These are phyloP conservation scores for Stegophylla sp. DNA, from an alignment of 2,888 invertebrate species.

Conservation along the genomic window DNA sequence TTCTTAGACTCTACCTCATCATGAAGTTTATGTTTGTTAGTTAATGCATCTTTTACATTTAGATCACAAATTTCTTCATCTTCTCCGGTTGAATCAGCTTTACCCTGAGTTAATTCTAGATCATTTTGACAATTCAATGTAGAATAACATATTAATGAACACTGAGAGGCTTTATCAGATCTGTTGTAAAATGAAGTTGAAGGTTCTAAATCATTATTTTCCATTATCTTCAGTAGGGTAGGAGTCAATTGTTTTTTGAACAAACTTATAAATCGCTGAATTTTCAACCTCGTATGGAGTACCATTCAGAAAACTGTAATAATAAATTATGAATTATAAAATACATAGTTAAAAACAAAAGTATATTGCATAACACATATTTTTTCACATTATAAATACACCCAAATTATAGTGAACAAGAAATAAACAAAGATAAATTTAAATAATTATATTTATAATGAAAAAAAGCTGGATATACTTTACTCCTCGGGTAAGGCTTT, in stretches of 20 bases:
- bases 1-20: not conserved
- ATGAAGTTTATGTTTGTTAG: slow-evolving; percentile 15
- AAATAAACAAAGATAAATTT: not conserved
- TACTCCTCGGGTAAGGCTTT: too few relatives aligned
- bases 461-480: too few relatives aligned
- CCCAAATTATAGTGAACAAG: too few relatives aligned
- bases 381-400: too few relatives aligned
- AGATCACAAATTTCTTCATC: not conserved
- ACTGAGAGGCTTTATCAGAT: not conserved
- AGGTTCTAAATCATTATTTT: slow-evolving; percentile 13
- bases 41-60: not conserved
- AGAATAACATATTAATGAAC: not conserved
- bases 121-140: too few relatives aligned
- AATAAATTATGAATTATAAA: not conserved
- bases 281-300: not conserved
- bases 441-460: too few relatives aligned
- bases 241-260: not conserved
- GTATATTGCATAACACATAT: too few relatives aligned
- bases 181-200: not conserved
- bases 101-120: not conserved
- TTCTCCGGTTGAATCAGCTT: not conserved
- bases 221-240: slow-evolving; percentile 16
- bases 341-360: not conserved
- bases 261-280: not conserved
- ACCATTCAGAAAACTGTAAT: slow-evolving; percentile 9